Evolutionary conservation across 2,113 vertebrate species (phyloP).

Genomic region (Hypomesus transpacificus): DNA sequence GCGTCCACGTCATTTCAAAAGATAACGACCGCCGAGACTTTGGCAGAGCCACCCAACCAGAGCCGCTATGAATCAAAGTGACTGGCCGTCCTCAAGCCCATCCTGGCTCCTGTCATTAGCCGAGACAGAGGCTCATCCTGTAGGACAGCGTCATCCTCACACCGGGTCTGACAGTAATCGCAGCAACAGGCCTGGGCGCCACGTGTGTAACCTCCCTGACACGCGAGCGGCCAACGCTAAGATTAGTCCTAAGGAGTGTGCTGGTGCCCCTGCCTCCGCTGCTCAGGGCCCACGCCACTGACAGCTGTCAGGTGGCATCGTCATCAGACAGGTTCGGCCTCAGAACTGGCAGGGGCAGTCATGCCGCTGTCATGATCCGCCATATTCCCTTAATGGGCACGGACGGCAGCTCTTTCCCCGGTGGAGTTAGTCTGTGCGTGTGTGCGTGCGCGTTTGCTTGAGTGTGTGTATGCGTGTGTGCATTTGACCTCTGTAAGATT

Average conservation of each 20-base stretch:
- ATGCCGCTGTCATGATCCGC: slow-evolving; percentile 53
- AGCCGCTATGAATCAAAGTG: slow-evolving; percentile 65
- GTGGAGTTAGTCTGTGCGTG: neutral
- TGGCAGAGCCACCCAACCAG: slow-evolving; percentile 54
- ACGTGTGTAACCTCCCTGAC: slow-evolving; percentile 25
- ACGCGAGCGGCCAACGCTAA: slow-evolving; percentile 47
- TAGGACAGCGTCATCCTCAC: slow-evolving; percentile 43
- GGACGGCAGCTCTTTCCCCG: slow-evolving; percentile 36
- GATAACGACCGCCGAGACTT: slow-evolving; percentile 58
- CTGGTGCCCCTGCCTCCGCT: slow-evolving; percentile 46
- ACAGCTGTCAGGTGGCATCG: slow-evolving; percentile 69
- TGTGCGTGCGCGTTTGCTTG: neutral
- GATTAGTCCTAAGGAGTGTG: slow-evolving; percentile 58
- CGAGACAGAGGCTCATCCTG: slow-evolving; percentile 40
- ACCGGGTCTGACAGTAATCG: slow-evolving; percentile 45
- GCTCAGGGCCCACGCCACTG: slow-evolving; percentile 28
- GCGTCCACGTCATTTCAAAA: slow-evolving; percentile 64
- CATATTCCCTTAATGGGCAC: slow-evolving; percentile 57
- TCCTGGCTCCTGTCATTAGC: slow-evolving; percentile 61
- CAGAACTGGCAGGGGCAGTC: slow-evolving; percentile 46
- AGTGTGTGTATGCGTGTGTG: neutral
- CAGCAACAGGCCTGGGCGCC: slow-evolving; percentile 42
- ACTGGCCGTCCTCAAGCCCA: slow-evolving; percentile 55
- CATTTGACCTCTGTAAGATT: neutral
- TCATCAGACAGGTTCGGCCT: slow-evolving; percentile 44